Base-by-base conservation (phyloP, 2,888 invertebrate species). In the Drosophila nigricruria region DNA sequence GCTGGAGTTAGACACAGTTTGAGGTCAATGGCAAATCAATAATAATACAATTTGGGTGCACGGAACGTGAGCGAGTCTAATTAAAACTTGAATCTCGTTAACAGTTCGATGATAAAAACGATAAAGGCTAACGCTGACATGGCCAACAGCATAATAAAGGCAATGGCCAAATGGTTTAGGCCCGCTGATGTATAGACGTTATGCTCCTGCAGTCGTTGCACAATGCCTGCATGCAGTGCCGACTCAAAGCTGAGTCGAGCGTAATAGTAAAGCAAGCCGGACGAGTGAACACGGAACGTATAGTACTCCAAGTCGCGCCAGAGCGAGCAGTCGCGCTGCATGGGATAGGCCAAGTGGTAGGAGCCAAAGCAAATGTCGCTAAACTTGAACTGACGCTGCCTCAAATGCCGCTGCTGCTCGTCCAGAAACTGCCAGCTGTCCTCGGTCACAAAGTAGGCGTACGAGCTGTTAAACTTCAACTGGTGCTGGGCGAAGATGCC, bases 361-460 rank as follows among this genome's bases (percentile, higher is more conserved):
- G 90, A 83, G 5, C 92, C 91, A 12, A 91, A 92, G 60, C 92
- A 91, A 16, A 91, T 91, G 59, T 83, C 79, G 52, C 83, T 81
- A n/a, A 90, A 74, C 25, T 89, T 90, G 42, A 92, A 91, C 3
- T 73, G 68, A 0, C 76, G 75, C n/a, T 82, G 82, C 52, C 81
- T 79, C 32, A 91, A 45, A 30, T 87, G 82, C 8, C 68, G 63
- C 58, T 91, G 91, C 43, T 86, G 83, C 5, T 72, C 65, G 8
- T 86, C 65, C 12, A 91, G 58, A 30, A 91, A 90, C 34, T 79
- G 73, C 91, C 91, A 92, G 30, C 77, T 80, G 5, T 92, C 92
- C 42, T 88, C 86, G 23, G 90, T 89, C 1, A 84, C 78, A 32
- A 90, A 81, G 42, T 91, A 92, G 14, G 88, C 91, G 43, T 74